phyloP scores from a whole-genome alignment of 2,113 vertebrate species.

The Pan paniscus region DNA sequence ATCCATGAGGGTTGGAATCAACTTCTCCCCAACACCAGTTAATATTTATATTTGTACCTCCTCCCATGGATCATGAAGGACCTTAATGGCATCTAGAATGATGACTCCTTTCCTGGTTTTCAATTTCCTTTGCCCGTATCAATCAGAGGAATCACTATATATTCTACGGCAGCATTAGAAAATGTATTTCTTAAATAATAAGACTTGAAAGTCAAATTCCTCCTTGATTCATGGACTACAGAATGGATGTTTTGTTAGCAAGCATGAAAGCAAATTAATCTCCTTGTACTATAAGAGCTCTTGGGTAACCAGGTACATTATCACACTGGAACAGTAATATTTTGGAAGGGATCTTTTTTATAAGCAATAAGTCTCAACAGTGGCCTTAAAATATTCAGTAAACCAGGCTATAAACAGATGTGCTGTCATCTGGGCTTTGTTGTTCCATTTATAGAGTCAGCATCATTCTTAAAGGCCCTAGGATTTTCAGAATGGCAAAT shows the following conservation, averaged over 20 bases:
- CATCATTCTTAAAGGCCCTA: background rate
- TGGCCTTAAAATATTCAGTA: background rate
- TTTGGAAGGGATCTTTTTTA: background rate
- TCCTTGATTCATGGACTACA: background rate
- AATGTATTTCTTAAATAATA: background rate
- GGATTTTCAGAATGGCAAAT: background rate
- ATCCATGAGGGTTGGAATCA: background rate
- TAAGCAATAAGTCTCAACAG: background rate
- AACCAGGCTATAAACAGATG: background rate
- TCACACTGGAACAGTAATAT: background rate
- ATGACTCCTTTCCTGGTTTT: background rate
- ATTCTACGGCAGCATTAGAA: background rate
- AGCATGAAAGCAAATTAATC: background rate
- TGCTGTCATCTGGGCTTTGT: background rate
- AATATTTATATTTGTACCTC: background rate
- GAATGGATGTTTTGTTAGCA: background rate
- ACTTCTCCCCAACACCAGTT: background rate
- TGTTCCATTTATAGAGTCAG: background rate
- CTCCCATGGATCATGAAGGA: background rate
- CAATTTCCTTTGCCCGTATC: background rate
- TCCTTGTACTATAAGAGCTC: background rate
- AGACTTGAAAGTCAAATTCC: background rate
- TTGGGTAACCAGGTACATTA: background rate
- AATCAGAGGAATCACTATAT: background rate
- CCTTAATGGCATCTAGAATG: background rate